Evolutionary conservation across 1,140 invertebrate species (phyloP).

Genomic region (Gerris buenoi): DNA sequence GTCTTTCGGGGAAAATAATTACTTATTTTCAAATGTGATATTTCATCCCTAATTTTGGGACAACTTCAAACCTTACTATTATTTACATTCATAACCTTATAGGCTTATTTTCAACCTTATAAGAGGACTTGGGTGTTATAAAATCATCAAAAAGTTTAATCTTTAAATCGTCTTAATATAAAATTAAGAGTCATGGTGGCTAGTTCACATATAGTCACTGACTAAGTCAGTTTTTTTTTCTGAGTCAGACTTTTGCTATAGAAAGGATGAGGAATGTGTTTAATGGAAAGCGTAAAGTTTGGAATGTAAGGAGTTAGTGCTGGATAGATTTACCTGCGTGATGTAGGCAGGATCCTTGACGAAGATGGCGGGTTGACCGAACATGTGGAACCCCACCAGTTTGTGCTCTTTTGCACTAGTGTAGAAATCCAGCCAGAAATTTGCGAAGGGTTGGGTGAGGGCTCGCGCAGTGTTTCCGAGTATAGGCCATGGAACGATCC

Average conservation of each 20-base stretch:
- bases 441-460: neutral
- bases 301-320: too few relatives aligned
- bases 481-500: neutral
- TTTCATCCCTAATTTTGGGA: too few relatives aligned
- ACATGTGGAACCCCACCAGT: neutral
- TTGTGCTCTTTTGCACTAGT: neutral
- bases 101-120: too few relatives aligned
- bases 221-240: neutral
- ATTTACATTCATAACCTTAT: too few relatives aligned
- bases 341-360: neutral
- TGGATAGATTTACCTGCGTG: neutral
- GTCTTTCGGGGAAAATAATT: too few relatives aligned
- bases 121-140: too few relatives aligned
- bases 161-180: neutral
- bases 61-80: too few relatives aligned
- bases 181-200: neutral
- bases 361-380: neutral
- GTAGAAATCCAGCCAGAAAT: neutral
- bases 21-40: too few relatives aligned
- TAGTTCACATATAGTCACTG: neutral
- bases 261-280: neutral
- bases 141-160: neutral
- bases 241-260: neutral
- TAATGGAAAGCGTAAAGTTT: neutral
- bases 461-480: neutral